phyloP scores from a whole-genome alignment of 2,888 invertebrate genomes.

The Cephus spinipes region DNA sequence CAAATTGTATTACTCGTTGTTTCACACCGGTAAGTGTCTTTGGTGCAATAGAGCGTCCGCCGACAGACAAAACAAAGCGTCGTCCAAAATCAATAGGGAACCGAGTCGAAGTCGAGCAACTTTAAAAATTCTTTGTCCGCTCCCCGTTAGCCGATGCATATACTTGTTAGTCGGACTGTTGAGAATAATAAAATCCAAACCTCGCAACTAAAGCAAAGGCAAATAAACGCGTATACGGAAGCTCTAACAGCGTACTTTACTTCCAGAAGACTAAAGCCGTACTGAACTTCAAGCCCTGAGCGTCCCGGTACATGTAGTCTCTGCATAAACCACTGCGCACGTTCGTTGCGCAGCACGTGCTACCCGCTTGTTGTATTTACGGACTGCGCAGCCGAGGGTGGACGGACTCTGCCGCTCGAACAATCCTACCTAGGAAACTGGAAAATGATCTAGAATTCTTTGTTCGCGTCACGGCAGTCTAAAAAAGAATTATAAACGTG shows the following conservation, averaged over 20 bases:
- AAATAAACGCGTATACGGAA: neutral
- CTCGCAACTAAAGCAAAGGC: neutral
- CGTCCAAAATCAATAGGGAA: neutral
- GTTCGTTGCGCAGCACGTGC: conserved; percentile 56
- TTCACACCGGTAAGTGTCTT: neutral
- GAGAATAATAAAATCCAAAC: neutral
- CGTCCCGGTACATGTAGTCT: conserved; percentile 4
- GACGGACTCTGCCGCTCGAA: neutral
- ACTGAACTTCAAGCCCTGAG: conserved; percentile 43
- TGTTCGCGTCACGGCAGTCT: neutral
- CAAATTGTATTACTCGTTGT: neutral
- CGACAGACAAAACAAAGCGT: neutral
- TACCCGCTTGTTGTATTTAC: neutral
- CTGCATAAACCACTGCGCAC: conserved; percentile 36
- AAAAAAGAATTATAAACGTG: neutral
- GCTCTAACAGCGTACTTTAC: conserved; percentile 30
- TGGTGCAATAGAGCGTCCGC: neutral
- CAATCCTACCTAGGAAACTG: neutral
- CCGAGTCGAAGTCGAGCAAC: neutral
- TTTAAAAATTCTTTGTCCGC: neutral
- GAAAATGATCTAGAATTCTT: neutral
- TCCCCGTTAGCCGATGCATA: neutral
- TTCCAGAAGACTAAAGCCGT: conserved; percentile 45
- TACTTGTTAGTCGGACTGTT: neutral
- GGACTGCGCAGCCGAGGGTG: neutral